These are phyloP conservation scores for Argentina silus DNA, from an alignment of 2,797 vertebrate genomes.

Conservation along the genomic window DNA sequence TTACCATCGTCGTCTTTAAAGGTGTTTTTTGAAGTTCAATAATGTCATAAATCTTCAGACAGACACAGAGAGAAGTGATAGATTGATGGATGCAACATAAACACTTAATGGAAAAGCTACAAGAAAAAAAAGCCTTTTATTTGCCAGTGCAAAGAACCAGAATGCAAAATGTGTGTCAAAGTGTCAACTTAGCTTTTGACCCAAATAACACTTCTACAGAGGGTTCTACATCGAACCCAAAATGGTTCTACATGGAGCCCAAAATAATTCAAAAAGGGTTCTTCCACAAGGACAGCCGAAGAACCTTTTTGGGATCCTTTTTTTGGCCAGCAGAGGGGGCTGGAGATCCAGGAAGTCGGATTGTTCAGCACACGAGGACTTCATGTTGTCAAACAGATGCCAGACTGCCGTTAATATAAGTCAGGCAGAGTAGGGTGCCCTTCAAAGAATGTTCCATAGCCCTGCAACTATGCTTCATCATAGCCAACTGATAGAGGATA, in stretches of 20 bases:
- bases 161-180: no score
- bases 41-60: not conserved
- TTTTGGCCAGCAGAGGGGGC: slow-evolving; percentile 33
- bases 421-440: not conserved
- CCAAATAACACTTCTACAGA: no score
- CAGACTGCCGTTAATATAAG: not conserved
- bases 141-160: not conserved
- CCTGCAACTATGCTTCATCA: not conserved
- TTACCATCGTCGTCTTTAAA: no score
- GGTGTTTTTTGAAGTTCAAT: no score
- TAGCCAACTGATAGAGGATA: not conserved
- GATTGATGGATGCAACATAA: no score
- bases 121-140: no score
- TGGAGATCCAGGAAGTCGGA: not conserved
- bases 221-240: no score
- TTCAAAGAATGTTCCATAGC: not conserved
- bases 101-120: not conserved
- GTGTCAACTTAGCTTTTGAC: no score
- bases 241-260: no score
- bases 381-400: slow-evolving; percentile 8
- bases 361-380: not conserved
- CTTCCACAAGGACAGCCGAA: not conserved
- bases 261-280: no score
- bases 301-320: not conserved
- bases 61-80: not conserved